phyloP scores from a whole-genome alignment of 2,888 invertebrate species.

The Nemotelus nigrinus region DNA sequence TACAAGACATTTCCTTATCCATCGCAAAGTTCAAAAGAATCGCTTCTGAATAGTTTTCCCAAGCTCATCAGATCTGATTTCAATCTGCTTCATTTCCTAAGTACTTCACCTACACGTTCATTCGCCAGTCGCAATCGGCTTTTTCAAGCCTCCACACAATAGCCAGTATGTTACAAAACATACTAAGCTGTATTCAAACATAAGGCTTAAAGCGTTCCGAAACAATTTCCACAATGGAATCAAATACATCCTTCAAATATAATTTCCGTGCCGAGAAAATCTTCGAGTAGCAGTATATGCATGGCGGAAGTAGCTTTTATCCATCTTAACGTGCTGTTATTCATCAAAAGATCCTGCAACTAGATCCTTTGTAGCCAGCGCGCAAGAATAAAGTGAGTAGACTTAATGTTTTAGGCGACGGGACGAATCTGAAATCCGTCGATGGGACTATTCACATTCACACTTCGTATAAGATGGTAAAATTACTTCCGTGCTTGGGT shows the following conservation, averaged over 20 bases:
- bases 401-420: neutral
- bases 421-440: conserved; percentile 23
- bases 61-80: too few relatives aligned
- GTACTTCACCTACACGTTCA: too few relatives aligned
- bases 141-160: too few relatives aligned
- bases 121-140: too few relatives aligned
- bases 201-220: conserved; percentile 17
- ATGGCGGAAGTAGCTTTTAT: conserved; percentile 28
- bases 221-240: neutral
- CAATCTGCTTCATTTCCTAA: too few relatives aligned
- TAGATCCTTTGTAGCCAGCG: too few relatives aligned
- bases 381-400: neutral
- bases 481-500: neutral
- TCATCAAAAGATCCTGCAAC: conserved; percentile 12
- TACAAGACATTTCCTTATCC: too few relatives aligned
- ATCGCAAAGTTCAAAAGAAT: too few relatives aligned
- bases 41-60: too few relatives aligned
- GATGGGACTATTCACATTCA: conserved; percentile 15
- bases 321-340: conserved; percentile 35
- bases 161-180: neutral
- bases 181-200: conserved; percentile 37
- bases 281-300: conserved; percentile 4
- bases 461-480: conserved; percentile 17
- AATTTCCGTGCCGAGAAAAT: conserved; percentile 29
- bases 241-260: conserved; percentile 18